Conservation (phyloP, 2,888 invertebrate species). For the Pocota personata region DNA sequence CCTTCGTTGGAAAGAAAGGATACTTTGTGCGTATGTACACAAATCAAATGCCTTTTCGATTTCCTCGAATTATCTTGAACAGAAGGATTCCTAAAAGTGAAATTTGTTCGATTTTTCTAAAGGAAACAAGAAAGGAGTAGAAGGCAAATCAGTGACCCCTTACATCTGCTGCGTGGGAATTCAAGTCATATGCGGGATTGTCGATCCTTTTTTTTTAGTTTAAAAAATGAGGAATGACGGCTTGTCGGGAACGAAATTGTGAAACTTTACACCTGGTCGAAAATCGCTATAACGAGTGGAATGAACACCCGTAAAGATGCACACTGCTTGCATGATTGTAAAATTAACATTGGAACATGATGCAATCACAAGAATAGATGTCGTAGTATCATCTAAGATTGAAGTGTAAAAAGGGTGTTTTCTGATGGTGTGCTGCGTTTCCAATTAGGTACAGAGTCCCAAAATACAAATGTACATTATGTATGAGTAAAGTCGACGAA, state of each 20-base stretch:
- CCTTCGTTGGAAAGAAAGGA: constrained; percentile 28
- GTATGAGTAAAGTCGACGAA: too few relatives aligned
- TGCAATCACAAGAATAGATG: too few relatives aligned
- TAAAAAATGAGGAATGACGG: not conserved
- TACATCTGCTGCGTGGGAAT: constrained; percentile 59
- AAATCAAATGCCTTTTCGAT: constrained; percentile 35
- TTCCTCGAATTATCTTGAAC: constrained; percentile 15
- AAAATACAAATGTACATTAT: too few relatives aligned
- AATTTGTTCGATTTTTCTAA: not conserved
- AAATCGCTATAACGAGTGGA: not conserved
- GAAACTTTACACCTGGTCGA: constrained; percentile 7
- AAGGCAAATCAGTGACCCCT: constrained; percentile 47
- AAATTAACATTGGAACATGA: not conserved
- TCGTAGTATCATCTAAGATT: not conserved
- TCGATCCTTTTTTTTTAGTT: constrained; percentile 17
- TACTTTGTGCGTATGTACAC: constrained; percentile 14
- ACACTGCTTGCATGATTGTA: not conserved
- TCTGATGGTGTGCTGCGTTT: too few relatives aligned
- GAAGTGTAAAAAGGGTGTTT: too few relatives aligned
- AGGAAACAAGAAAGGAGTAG: constrained; percentile 9
- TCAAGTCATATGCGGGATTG: constrained; percentile 43
- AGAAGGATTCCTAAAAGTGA: not conserved
- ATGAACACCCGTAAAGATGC: not conserved
- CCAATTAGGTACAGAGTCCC: too few relatives aligned
- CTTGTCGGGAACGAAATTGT: not conserved